Conservation (phyloP, 2,797 vertebrate species). For the Rhabdophis nuchalis region DNA sequence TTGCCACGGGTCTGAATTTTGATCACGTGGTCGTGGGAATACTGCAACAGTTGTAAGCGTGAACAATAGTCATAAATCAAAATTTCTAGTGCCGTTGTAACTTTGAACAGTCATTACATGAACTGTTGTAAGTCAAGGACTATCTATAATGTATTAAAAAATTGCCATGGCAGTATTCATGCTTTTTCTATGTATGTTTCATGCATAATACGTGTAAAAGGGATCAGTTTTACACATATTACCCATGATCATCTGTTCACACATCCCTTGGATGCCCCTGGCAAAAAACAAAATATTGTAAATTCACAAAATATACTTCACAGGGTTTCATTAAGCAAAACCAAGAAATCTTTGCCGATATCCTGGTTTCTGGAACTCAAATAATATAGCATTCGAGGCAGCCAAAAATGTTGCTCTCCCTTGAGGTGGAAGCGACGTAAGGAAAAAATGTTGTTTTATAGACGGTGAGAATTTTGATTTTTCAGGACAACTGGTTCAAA, state of each 20-base stretch:
- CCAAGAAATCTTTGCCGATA: neutral
- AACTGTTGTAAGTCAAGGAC: neutral
- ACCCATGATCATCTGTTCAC: neutral
- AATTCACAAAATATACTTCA: neutral
- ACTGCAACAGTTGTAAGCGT: neutral
- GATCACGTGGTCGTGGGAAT: neutral
- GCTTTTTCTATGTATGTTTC: neutral
- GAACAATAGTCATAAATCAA: neutral
- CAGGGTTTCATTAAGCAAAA: neutral
- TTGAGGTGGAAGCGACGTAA: neutral
- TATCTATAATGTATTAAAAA: neutral
- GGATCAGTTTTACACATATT: neutral
- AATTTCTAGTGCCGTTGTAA: neutral
- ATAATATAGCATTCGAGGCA: neutral
- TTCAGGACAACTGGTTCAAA: neutral
- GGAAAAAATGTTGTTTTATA: neutral
- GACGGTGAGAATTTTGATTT: conserved; percentile 25
- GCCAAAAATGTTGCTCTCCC: neutral
- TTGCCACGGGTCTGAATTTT: neutral
- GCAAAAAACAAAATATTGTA: neutral
- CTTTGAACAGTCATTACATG: neutral
- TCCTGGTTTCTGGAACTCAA: neutral
- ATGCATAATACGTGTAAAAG: neutral
- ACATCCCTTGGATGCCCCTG: neutral
- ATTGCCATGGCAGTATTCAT: neutral